Base-by-base conservation (phyloP, 2,888 invertebrate genomes). In the Tuta absoluta region DNA sequence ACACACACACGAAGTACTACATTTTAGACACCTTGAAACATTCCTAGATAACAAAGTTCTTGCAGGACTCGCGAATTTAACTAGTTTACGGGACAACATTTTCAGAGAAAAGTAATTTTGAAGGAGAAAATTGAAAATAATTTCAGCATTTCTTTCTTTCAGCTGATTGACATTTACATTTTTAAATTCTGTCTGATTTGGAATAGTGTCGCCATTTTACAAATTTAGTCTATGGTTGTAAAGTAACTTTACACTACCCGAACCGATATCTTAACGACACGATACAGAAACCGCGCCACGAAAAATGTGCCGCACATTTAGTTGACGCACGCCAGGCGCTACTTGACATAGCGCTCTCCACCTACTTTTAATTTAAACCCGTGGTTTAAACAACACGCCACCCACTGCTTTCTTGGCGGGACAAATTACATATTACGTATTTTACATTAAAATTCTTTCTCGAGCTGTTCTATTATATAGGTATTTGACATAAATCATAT, bases 81-180 rank as follows among this genome's bases (percentile, higher is more conserved):
- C 63, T 71, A 77, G 84, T 53, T 80, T 80, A 56, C 84, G 77
- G 66, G 77, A 68, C 67, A 85, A 79, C 89, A 90, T 90, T 77
- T 76, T 80, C 10, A 61, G 11, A 19, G 24, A 21, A 45, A 24
- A 48, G 2, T 17, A 49, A 49, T 61, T 61, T 61, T 19, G 60
- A 17, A 8, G 5, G 3, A 21, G 11, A 23, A n/a, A 19, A 19
- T 1, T 8, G 51, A 51, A 51, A 51, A 19, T 21, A 12, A 21
- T 51, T 19, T 51, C 19, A 21, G 12, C 23, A 23, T 21, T 21
- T 21, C n/a, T 21, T 21, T 21, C n/a, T 17, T 19, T 12, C 19
- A 51, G 19, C 51, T 23, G 23, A 51, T 21, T 21, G 21, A 51
- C 45, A 23, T 23, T 51, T 21, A 21, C 51, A 51, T 8, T 3